Evolutionary conservation across 2,888 invertebrate genomes (phyloP), one percentile per base, ranked within the genome.

Genomic region (Tipula helvola): DNA sequence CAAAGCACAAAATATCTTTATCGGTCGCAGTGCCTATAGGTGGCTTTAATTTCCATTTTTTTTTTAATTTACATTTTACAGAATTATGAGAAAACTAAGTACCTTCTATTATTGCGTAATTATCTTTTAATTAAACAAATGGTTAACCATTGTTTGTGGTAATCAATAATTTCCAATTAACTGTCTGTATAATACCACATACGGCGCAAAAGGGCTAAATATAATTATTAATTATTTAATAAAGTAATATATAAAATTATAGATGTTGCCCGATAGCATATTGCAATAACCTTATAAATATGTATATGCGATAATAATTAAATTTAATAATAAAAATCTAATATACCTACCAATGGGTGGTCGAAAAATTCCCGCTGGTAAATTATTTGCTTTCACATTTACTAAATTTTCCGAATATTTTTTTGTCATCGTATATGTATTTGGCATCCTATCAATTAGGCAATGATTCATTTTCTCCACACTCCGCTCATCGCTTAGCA

Each of bases 381-480:
- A 88, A 87, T 89, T 89, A 88, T 90, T 90, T 2, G 91, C 91
- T 12, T 90, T 90, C 89, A 91, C 91, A 88, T 91, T 91, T 28
- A 92, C 91, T 88, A 92, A 88, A 89, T 91, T 91, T 87, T 92
- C 92, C 5, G 92, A 91, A 87, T 91, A 92, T 87, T 91, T 91
- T 88, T 92, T 92, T 8, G 92, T 92, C 91, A 92, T 91, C 0
- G 92, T 92, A 57, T 92, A 92, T n/a, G 92, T 92, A 86, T 92
- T 92, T 83, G 92, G 92, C 90, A 92, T 90, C 71, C 90, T 90
- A 47, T 91, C 91, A 88, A 91, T 90, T 42, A 91, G 88, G 44
- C 91, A 91, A 86, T 90, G 91, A 36, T 90, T 89, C 87, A 91
- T 88, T 88, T 91, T 90, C 87, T 91, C 91, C 88, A 91, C 88